Evolutionary conservation across 1,140 invertebrate species (phyloP), one percentile per base, ranked within the genome.

Genomic region (Neodiprion pinetum): DNA sequence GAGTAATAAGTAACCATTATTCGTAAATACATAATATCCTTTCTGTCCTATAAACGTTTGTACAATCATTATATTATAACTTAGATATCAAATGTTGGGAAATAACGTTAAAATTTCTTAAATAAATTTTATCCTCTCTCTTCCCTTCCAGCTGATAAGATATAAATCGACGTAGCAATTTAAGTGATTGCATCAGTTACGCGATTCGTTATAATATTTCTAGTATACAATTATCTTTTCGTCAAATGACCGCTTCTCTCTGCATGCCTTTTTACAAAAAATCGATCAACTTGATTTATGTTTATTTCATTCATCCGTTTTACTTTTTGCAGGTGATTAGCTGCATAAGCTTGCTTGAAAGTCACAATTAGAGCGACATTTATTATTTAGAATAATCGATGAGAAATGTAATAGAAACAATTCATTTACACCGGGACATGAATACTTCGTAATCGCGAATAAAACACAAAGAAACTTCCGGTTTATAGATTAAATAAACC

Each of bases 1-100:
- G 67, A 78, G 76, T 78, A 77, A 80, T 83, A 81, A 83, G 77
- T 81, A 83, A 80, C 80, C 79, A 80, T 79, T 84, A 80, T 78
- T 70, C 74, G 80, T 82, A 82, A 81, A 83, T 84, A 83, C 75
- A 81, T 79, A 76, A 79, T 82, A 77, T 73, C 75, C 70, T 78
- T 70, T 76, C 78, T 80, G 73, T 74, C 78, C 82, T 84, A 80
- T 79, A 77, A 85, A 82, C 78, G 77, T 85, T 85, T 85, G 83
- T 84, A 85, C 84, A 84, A 80, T 81, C 78, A 81, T 77, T 61
- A 70, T 81, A 79, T 81, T 71, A 76, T 74, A 76, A 78, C 77
- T 73, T 79, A 40, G 28, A 78, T 81, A 80, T 79, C 71, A 78
- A 84, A 83, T 81, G 75, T 83, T 81, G 72, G n/a, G 72, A 79